Percentiles rank a stretch among this genome's conserved stretches.
phyloP scores from a whole-genome alignment of 2,888 invertebrate species.

The Phaonia tiefii region DNA sequence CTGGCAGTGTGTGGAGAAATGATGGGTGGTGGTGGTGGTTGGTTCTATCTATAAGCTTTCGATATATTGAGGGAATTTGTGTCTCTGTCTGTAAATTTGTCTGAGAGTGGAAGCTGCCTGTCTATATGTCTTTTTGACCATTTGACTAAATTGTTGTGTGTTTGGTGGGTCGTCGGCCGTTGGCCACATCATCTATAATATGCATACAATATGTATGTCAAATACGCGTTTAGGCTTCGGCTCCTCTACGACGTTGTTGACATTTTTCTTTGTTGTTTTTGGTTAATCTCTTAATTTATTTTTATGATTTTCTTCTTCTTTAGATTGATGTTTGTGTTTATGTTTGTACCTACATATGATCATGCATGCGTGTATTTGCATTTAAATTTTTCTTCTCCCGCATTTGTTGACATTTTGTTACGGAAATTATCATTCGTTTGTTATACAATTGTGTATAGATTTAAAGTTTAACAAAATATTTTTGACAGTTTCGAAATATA shows the following conservation, averaged over 20 bases:
- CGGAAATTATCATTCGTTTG: constrained; percentile 48
- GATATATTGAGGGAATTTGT: not conserved
- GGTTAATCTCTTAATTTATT: constrained; percentile 70
- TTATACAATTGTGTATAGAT: constrained; percentile 50
- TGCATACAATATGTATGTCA: too few species aligned
- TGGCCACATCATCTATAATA: not conserved
- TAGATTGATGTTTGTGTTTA: constrained; percentile 16
- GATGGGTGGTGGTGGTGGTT: constrained; percentile 9
- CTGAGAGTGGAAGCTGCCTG: not conserved
- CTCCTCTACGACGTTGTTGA: not conserved
- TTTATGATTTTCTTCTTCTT: constrained; percentile 50
- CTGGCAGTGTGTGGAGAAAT: not conserved
- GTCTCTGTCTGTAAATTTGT: not conserved
- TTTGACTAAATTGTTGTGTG: constrained; percentile 43
- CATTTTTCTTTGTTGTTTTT: constrained; percentile 10
- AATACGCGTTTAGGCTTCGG: not conserved
- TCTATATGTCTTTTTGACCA: constrained; percentile 17
- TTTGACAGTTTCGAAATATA: not conserved
- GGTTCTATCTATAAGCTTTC: not conserved
- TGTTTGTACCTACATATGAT: too few species aligned
- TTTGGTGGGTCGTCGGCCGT: constrained; percentile 17
- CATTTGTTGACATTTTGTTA: constrained; percentile 64
- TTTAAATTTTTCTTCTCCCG: constrained; percentile 29
- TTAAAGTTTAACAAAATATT: constrained; percentile 38
- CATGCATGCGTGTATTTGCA: constrained; percentile 27